phyloP scores from a whole-genome alignment of 2,113 vertebrate genomes.

The Isurus oxyrinchus region DNA sequence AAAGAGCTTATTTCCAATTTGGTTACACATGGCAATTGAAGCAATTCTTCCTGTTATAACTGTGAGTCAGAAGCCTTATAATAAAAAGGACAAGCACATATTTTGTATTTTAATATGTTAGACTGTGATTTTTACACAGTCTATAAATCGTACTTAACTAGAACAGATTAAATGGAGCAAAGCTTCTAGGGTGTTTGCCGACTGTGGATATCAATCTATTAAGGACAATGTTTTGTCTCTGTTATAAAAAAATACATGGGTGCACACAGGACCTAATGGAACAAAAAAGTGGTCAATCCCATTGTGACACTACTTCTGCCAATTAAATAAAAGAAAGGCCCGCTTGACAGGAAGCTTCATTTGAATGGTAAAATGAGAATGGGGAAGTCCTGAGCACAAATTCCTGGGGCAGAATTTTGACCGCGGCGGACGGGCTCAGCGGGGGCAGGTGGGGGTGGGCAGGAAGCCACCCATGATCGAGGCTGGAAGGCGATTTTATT shows the following conservation, averaged over 20 bases:
- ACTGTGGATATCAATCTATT: background rate
- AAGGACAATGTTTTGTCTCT: background rate
- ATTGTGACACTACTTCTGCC: background rate
- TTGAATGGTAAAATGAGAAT: background rate
- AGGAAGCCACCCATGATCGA: too few relatives aligned
- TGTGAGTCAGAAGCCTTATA: background rate
- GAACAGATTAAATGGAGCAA: background rate
- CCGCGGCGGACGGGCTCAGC: too few relatives aligned
- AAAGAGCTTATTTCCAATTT: background rate
- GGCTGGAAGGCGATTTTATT: too few relatives aligned
- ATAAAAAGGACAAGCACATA: background rate
- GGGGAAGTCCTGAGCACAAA: background rate
- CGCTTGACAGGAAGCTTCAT: background rate
- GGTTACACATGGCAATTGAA: background rate
- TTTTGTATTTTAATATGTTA: background rate
- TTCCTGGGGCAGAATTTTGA: background rate
- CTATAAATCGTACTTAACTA: background rate
- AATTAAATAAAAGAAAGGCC: background rate
- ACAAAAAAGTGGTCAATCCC: background rate
- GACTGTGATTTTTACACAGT: background rate
- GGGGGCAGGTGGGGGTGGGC: too few relatives aligned
- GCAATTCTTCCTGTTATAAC: background rate
- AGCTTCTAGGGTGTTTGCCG: background rate
- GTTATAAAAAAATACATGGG: background rate
- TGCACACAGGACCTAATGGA: background rate